Base-by-base conservation (phyloP, 2,797 vertebrate genomes). In the Scolopax rusticola region DNA sequence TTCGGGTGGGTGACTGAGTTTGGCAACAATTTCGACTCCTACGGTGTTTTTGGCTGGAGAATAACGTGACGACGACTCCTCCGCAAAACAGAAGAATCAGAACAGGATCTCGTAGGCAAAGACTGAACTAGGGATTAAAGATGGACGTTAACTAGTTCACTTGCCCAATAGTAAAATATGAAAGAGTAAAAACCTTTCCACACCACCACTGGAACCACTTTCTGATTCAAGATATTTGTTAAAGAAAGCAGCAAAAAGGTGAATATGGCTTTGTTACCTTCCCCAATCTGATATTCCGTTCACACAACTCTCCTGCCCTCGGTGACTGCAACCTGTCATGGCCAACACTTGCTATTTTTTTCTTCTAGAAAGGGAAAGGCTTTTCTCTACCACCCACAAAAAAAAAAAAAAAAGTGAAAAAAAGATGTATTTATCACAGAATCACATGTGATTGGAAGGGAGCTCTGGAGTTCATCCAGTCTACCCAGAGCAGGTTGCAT, bases 61-160 rank as follows among this genome's bases (percentile, higher is more conserved):
- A 41, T 32, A 27, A n/a, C 3, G 2, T 8, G 51, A n/a, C 7
- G 12, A 32, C 6, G 3, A 11, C n/a, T 24, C 40, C 45, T 60
- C n/a, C 23, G 8, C 6, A 15, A 14, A n/a, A 33, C 4, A 40
- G 32, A 32, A n/a, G 8, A 51, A 54, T 7, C 24, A 14, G 17
- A 38, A 61, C 3, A n/a, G 25, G 60, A 45, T 25, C 14, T 48
- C 1, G 0, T 1, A 27, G 36, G 54, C 14, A 15, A 45, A 76
- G 6, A 3, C 24, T 33, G 27, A 65, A 24, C 3, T 11, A 11
- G 2, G 4, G 47, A 41, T 12, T 56, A 48, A 45, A 60, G 51
- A 20, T 7, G 2, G 1, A 0, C 1, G 2, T 30, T 30, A 47
- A 56, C 8, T 8, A 40, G 30, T 14, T 64, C 50, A 80, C 27